Conservation (phyloP, 1,140 invertebrate genomes). For the Cepaea nemoralis region DNA sequence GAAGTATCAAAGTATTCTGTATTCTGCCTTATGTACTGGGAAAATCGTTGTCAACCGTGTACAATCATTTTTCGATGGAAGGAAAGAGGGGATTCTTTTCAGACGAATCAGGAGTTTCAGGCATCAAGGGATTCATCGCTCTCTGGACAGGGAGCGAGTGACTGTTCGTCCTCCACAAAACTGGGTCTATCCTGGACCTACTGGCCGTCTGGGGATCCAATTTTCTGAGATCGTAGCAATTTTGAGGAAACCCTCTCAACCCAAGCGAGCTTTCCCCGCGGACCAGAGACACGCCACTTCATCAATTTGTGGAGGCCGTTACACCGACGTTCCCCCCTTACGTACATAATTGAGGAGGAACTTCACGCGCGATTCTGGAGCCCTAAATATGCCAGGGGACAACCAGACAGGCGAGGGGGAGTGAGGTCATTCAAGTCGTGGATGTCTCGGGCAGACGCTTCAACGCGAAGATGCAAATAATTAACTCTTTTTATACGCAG, state of each 20-base stretch:
- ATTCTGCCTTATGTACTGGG: too few species aligned
- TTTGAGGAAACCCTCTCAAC: neutral
- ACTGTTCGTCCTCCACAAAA: neutral
- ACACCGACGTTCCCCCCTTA: neutral
- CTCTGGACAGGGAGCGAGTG: neutral
- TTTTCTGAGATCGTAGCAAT: constrained; percentile 1
- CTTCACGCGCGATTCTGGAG: neutral
- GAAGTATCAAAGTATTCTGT: too few species aligned
- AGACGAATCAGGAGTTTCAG: too few species aligned
- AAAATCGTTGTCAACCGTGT: too few species aligned
- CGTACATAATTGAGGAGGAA: constrained; percentile 32
- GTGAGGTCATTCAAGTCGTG: too few species aligned
- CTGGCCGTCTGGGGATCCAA: neutral
- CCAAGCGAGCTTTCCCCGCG: neutral
- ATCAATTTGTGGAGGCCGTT: constrained; percentile 16
- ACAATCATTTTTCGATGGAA: too few species aligned
- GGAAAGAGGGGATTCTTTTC: too few species aligned
- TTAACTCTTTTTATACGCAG: too few species aligned
- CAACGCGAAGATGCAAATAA: too few species aligned
- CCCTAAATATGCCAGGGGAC: neutral
- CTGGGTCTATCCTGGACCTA: constrained; percentile 7
- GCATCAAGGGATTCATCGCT: too few species aligned
- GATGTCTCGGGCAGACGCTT: too few species aligned
- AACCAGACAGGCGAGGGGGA: neutral
- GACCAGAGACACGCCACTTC: constrained; percentile 17